Evolutionary conservation across 2,113 vertebrate species (phyloP), one percentile per base, ranked within the genome.

Genomic region (Coturnix japonica): DNA sequence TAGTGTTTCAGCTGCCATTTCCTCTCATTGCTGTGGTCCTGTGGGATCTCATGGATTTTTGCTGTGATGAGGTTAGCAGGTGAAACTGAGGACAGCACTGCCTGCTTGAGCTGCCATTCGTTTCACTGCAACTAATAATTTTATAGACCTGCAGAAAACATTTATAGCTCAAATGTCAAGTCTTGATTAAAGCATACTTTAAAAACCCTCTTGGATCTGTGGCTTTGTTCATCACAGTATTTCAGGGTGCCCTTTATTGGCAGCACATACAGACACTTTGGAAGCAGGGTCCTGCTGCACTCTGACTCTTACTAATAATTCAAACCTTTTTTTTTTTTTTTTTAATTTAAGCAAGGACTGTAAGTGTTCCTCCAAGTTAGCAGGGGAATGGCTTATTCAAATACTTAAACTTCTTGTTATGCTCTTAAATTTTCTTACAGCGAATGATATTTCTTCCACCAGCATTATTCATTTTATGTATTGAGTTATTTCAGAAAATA

Each of bases 401-500:
- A 77, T 78, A 78, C 61, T 12, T 11, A 33, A 66, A 35, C 59
- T 85, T 83, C 51, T 83, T 76, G 35, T 65, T 71, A 77, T 72
- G 53, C 43, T 71, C 73, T 69, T 93, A 83, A 90, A 90, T 96
- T 86, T 91, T 87, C 57, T 69, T 53, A 37, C 39, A 60, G 79
- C 30, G 65, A 89, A 90, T 86, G 53, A 90, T 90, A 76, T 33
- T 16, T 46, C 89, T 86, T 26, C 37, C 25, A 49, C 39, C n/a
- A 67, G 13, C 54, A 54, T 88, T 93, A 88, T 67, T 96, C 26
- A 79, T 91, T 93, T 93, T 67, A 67, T 76, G 30, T 21, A 47
- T 44, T 85, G 84, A 94, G 80, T 96, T 94, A 94, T 95, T 96
- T 94, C 72, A 89, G 85, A 57, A 86, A 76, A 94, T 95, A 95